Conservation (phyloP, 1,140 invertebrate species). For the Eupeodes corollae region DNA sequence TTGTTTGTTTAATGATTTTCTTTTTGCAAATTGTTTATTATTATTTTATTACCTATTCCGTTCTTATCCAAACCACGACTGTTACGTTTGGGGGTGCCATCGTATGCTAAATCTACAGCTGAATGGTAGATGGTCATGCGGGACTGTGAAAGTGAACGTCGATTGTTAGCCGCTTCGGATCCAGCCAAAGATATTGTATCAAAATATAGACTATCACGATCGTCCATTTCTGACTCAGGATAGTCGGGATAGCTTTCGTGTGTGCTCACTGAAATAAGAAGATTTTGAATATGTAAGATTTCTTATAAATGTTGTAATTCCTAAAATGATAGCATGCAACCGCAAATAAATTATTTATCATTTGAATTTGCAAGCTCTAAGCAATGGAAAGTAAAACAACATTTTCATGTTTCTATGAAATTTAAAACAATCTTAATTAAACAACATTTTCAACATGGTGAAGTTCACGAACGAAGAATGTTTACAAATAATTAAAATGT, state of each 20-base stretch:
- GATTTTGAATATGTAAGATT: neutral
- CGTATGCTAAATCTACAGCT: slow-evolving; percentile 27
- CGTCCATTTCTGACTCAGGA: slow-evolving; percentile 33
- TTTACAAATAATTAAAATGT: too few species aligned
- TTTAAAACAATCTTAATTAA: too few species aligned
- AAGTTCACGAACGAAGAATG: too few species aligned
- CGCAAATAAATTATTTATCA: too few species aligned
- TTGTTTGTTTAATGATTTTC: neutral
- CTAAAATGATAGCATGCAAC: too few species aligned
- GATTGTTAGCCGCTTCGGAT: slow-evolving; percentile 31
- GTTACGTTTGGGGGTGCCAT: slow-evolving; percentile 17
- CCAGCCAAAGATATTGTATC: slow-evolving; percentile 35
- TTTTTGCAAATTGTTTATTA: too few species aligned
- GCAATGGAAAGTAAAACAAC: too few species aligned
- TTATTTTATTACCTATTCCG: neutral
- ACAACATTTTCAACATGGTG: too few species aligned
- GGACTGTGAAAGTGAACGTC: slow-evolving; percentile 33
- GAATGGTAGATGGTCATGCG: slow-evolving; percentile 36
- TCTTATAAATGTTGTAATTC: too few species aligned
- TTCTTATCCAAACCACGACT: slow-evolving; percentile 14
- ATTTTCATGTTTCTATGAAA: too few species aligned
- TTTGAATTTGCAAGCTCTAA: too few species aligned
- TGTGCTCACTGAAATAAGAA: slow-evolving; percentile 24
- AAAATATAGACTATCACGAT: slow-evolving; percentile 34
- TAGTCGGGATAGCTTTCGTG: slow-evolving; percentile 31